These are phyloP conservation scores for Pardalotus punctatus DNA, from an alignment of 2,113 vertebrate genomes.

Conservation along the genomic window DNA sequence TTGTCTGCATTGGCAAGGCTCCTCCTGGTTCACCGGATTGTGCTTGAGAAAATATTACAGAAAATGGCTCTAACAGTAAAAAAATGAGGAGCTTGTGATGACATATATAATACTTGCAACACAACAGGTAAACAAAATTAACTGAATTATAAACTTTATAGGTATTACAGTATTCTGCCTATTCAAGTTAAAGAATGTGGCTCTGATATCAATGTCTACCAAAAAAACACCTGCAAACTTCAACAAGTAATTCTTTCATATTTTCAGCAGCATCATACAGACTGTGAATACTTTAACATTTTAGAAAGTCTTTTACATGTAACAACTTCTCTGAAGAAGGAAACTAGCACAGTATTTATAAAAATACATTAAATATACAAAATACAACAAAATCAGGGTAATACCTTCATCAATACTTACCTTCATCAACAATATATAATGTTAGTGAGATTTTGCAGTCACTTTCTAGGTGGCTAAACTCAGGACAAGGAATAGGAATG, in stretches of 20 bases:
- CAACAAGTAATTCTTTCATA: not conserved
- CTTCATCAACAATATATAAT: slow-evolving; percentile 76
- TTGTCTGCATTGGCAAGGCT: not conserved
- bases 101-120: not conserved
- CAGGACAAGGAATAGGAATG: slow-evolving; percentile 81
- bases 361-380: not conserved
- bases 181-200: not conserved
- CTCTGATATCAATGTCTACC: not conserved
- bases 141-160: not conserved
- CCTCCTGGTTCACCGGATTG: not conserved
- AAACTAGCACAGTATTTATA: not conserved
- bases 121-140: not conserved
- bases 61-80: not conserved
- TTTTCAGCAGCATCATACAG: not conserved
- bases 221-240: not conserved
- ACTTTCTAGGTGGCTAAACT: slow-evolving; percentile 54
- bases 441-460: slow-evolving; percentile 79
- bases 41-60: not conserved
- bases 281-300: not conserved
- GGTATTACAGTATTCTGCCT: not conserved
- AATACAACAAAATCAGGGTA: not conserved
- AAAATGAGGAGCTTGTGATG: not conserved
- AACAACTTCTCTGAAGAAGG: not conserved
- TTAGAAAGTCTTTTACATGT: not conserved
- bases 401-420: no score